Conservation (phyloP, 92 coral and sea anemone species). For the Montipora capitata region DNA sequence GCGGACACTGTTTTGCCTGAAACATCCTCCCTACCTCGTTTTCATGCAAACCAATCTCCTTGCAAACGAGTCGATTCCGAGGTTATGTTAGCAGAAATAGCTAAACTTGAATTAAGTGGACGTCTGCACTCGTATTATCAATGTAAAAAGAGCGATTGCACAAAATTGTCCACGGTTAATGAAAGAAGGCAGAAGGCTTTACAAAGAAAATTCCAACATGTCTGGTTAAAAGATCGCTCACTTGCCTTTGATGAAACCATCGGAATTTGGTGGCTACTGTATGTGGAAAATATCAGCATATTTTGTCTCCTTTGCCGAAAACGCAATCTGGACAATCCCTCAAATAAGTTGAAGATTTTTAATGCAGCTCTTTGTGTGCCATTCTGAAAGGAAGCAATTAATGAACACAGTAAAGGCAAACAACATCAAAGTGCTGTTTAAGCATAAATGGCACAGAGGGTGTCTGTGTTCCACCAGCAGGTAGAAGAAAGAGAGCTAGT, state of each 20-base stretch:
- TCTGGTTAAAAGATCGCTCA: slow-evolving; percentile 12
- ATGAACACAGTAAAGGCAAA: slow-evolving; percentile 37
- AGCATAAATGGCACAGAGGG: slow-evolving; percentile 55
- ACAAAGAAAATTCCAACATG: slow-evolving; percentile 30
- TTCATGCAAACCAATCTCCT: slow-evolving; percentile 8
- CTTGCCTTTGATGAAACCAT: slow-evolving; percentile 10
- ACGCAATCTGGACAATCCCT: slow-evolving; percentile 9
- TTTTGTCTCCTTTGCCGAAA: slow-evolving; percentile 4
- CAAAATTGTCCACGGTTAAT: slow-evolving; percentile 23
- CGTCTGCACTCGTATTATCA: slow-evolving; percentile 24
- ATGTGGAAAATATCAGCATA: neutral
- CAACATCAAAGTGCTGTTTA: slow-evolving; percentile 39
- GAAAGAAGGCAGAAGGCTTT: slow-evolving; percentile 33
- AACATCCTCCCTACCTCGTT: slow-evolving; percentile 5
- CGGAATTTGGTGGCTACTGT: neutral
- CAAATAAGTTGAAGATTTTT: slow-evolving; percentile 16
- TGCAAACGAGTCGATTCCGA: slow-evolving; percentile 25
- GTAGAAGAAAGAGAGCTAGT: slow-evolving; percentile 54
- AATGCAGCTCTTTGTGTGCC: slow-evolving; percentile 30
- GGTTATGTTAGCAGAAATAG: slow-evolving; percentile 22
- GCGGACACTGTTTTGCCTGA: slow-evolving; percentile 10
- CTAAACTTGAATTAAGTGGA: slow-evolving; percentile 9
- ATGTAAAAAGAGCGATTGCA: slow-evolving; percentile 21
- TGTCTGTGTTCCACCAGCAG: slow-evolving; percentile 52
- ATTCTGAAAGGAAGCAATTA: slow-evolving; percentile 45